Percentiles rank a stretch among this genome's conserved stretches.
Evolutionary conservation across 2,113 vertebrate genomes (phyloP).

Genomic region (Dromiciops gliroides): DNA sequence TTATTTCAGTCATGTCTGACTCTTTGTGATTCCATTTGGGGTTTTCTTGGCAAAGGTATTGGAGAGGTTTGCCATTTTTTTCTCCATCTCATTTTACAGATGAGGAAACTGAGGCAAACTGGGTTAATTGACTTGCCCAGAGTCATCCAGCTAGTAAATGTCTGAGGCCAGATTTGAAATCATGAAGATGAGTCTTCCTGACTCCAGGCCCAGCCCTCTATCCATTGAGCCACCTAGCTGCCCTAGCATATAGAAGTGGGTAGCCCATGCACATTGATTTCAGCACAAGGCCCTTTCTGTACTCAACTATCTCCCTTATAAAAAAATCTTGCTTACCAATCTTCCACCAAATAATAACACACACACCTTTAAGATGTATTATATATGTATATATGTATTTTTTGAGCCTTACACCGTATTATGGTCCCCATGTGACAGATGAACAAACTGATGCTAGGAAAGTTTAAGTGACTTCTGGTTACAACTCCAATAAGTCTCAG

Average conservation of each 20-base stretch:
- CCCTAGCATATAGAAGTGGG: background rate
- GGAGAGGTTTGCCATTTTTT: background rate
- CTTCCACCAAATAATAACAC: background rate
- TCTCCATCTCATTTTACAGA: background rate
- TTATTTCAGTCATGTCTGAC: background rate
- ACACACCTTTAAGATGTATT: background rate
- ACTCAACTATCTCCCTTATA: background rate
- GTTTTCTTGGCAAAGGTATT: background rate
- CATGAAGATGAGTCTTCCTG: background rate
- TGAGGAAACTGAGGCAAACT: background rate
- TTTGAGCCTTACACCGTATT: background rate
- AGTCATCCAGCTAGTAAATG: too few species aligned
- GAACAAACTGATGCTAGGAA: background rate
- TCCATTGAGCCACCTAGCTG: too few species aligned
- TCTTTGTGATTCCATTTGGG: background rate
- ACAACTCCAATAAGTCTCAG: background rate
- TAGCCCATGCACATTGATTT: background rate
- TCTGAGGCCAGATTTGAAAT: background rate
- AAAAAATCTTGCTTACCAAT: too few species aligned
- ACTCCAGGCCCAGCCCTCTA: too few species aligned
- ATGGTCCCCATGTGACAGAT: background rate
- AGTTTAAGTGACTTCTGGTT: background rate
- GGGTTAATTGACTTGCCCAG: background rate
- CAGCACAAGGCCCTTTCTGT: background rate
- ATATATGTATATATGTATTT: too few species aligned